Conservation (phyloP, 2,113 vertebrate species). For the Oreotrochilus melanogaster region DNA sequence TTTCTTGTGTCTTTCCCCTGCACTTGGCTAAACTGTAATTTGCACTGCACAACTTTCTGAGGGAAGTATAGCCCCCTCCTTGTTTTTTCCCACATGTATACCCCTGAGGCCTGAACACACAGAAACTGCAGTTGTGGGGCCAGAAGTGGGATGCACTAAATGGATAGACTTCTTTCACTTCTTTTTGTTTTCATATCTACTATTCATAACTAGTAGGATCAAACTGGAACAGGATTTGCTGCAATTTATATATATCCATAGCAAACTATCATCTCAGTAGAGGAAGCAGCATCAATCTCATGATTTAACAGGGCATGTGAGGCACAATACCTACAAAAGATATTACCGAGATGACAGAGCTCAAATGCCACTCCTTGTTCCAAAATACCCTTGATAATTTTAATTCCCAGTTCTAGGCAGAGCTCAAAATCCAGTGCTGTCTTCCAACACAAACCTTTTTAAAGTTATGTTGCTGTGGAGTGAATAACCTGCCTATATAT, state of each 20-base stretch:
- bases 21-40: neutral
- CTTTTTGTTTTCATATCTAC: neutral
- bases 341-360: neutral
- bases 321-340: neutral
- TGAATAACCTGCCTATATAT: neutral
- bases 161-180: neutral
- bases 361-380: neutral
- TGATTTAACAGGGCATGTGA: neutral
- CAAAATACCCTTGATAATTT: neutral
- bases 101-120: neutral
- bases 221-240: neutral
- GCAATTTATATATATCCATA: neutral
- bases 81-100: neutral
- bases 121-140: neutral
- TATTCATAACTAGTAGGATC: neutral
- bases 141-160: neutral
- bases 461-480: neutral
- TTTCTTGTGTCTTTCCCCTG: neutral
- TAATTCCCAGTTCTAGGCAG: neutral
- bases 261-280: neutral
- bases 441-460: neutral
- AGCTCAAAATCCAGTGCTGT: neutral
- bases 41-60: neutral
- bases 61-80: neutral
- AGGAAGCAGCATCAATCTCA: neutral